A percentile compares a stretch with the other conserved stretches of the same genome.
Evolutionary conservation across 2,888 invertebrate species (phyloP).

Genomic region (Xestoiulus laeticollis): DNA sequence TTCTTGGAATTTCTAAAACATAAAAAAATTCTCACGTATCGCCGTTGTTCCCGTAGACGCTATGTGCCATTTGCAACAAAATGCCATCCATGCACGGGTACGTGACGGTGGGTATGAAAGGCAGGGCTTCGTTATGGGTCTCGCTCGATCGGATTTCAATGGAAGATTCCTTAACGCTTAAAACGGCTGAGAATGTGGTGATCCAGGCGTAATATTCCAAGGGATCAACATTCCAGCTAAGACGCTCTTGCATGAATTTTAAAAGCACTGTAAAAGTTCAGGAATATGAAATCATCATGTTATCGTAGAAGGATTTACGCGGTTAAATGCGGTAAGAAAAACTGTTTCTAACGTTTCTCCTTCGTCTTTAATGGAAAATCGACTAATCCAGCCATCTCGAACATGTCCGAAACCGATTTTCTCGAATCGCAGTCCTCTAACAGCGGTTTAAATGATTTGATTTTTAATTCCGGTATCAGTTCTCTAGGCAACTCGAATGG

Average conservation of each 20-base stretch:
- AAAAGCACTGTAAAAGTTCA: background rate
- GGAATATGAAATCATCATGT: background rate
- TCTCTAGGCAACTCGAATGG: background rate
- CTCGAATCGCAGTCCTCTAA: conserved; percentile 17
- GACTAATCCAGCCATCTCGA: background rate
- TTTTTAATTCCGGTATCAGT: background rate
- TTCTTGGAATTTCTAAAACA: too few species aligned
- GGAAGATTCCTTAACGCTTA: conserved; percentile 35
- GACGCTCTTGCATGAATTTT: conserved; percentile 3
- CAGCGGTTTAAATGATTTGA: background rate
- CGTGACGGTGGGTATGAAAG: background rate
- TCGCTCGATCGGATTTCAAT: background rate
- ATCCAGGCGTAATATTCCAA: conserved; percentile 40
- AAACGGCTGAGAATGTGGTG: background rate
- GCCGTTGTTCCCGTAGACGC: background rate
- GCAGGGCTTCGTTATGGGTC: background rate
- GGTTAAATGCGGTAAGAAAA: background rate
- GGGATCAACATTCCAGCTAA: background rate
- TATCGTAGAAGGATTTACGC: too few species aligned
- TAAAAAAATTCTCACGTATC: background rate
- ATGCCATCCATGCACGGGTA: background rate
- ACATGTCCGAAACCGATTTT: background rate
- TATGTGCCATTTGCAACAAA: background rate
- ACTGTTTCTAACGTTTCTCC: background rate
- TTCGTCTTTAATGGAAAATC: conserved; percentile 18